phyloP scores from a whole-genome alignment of 1,140 invertebrate species.

The Anastrepha ludens region DNA sequence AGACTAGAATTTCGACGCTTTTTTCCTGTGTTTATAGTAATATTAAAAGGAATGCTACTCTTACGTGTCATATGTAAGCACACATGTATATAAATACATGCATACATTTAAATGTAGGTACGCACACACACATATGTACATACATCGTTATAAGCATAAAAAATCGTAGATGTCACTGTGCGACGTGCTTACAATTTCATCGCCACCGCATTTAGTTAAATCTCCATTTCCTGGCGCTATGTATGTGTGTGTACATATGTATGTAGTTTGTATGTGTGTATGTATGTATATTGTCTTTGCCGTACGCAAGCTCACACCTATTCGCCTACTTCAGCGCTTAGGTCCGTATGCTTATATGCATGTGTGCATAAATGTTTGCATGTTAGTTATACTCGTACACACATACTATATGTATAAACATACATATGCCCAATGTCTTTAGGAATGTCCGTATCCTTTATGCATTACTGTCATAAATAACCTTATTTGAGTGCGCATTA shows the following conservation, averaged over 20 bases:
- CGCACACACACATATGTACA: neutral
- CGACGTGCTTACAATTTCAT: slow-evolving; percentile 51
- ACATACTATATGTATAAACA: neutral
- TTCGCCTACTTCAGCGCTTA: neutral
- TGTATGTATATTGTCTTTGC: neutral
- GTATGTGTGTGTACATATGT: neutral
- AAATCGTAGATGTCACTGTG: neutral
- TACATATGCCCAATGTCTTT: neutral
- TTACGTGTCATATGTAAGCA: neutral
- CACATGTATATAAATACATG: neutral
- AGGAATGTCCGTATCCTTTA: slow-evolving; percentile 40
- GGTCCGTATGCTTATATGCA: too few relatives aligned
- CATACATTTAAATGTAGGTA: neutral
- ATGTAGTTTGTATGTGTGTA: neutral
- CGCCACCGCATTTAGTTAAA: slow-evolving; percentile 29
- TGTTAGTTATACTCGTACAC: too few relatives aligned
- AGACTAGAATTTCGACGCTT: too few relatives aligned
- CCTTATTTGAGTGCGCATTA: slow-evolving; percentile 49
- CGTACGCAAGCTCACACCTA: neutral
- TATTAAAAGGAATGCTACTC: neutral
- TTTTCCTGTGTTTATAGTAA: too few relatives aligned
- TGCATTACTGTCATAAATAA: slow-evolving; percentile 52
- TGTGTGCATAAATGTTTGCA: too few relatives aligned
- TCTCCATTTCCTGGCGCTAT: slow-evolving; percentile 18
- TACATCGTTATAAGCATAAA: neutral